Conservation (phyloP, 2,797 vertebrate genomes). For the Semaprochilodus insignis region DNA sequence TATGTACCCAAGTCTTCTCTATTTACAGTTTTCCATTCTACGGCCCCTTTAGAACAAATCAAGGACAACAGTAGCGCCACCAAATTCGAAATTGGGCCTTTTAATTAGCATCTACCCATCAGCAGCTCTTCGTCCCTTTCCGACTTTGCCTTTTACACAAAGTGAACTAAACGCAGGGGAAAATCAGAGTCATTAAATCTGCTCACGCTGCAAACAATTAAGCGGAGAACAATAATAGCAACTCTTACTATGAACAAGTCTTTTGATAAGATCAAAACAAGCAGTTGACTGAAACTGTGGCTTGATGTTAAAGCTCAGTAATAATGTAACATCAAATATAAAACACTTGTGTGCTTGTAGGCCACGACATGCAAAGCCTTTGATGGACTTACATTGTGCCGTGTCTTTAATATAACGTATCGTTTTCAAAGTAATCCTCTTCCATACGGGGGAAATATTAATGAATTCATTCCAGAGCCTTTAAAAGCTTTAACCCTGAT, state of each 20-base stretch:
- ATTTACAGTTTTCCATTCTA: too few species aligned
- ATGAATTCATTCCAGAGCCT: constrained; percentile 68
- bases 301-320: not conserved
- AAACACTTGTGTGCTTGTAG: not conserved
- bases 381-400: not conserved
- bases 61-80: not conserved
- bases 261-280: not conserved
- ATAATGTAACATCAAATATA: not conserved
- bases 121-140: not conserved
- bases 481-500: constrained; percentile 71
- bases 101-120: not conserved
- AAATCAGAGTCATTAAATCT: constrained; percentile 10
- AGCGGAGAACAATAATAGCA: not conserved
- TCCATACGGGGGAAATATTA: constrained; percentile 65
- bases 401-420: not conserved
- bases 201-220: not conserved
- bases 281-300: not conserved
- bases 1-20: too few species aligned
- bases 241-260: not conserved
- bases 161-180: not conserved
- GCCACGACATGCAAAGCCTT: not conserved
- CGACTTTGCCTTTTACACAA: not conserved
- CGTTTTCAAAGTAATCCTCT: constrained; percentile 55
- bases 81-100: not conserved
- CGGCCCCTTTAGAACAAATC: not conserved